Evolutionary conservation across 1,140 invertebrate genomes (phyloP).

Genomic region (Platorchestia sp.): DNA sequence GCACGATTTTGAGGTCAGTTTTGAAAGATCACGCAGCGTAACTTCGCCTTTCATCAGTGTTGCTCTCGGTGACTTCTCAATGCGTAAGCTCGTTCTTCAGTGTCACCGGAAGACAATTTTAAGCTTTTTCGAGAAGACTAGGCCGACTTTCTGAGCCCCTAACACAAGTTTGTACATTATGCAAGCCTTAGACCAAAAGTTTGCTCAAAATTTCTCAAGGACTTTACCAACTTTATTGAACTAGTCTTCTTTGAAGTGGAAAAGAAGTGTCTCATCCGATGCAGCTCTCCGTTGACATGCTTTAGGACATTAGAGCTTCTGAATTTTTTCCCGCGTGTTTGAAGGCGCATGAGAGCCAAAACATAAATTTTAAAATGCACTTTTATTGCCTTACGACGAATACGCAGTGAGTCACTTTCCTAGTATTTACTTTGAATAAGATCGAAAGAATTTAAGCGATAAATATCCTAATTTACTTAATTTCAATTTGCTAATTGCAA

Average conservation of each 20-base stretch:
- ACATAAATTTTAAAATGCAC: neutral
- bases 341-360: neutral
- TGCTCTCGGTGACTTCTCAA: neutral
- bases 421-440: neutral
- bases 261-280: neutral
- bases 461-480: neutral
- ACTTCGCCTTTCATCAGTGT: neutral
- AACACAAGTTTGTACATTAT: constrained; percentile 19
- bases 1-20: neutral
- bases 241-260: neutral
- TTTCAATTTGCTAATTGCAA: neutral
- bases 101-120: constrained; percentile 37
- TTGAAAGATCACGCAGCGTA: neutral
- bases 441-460: neutral
- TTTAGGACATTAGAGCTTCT: neutral
- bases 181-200: constrained; percentile 23
- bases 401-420: neutral
- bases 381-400: neutral
- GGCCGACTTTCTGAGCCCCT: neutral
- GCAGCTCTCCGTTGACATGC: neutral
- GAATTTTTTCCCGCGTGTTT: neutral
- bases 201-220: neutral
- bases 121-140: constrained; percentile 1
- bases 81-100: neutral
- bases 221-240: neutral